Evolutionary conservation across 1,140 invertebrate species (phyloP).

Genomic region (Antheraea pernyi): DNA sequence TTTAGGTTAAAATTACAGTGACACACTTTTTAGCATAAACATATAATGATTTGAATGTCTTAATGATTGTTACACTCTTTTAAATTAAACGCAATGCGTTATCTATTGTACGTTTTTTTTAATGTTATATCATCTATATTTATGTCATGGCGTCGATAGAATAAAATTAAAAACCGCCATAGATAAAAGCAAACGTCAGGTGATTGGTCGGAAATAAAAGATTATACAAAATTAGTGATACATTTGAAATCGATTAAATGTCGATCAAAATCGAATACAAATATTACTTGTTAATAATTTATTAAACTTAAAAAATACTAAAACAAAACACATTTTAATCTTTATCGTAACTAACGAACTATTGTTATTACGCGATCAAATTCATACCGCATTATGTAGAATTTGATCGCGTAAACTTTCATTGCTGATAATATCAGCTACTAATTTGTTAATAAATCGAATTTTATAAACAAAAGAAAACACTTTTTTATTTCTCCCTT

Average conservation of each 20-base stretch:
- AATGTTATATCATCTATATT: not conserved
- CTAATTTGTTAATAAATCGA: slow-evolving; percentile 77
- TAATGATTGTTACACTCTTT: not conserved
- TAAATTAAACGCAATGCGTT: not conserved
- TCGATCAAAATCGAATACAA: slow-evolving; percentile 11
- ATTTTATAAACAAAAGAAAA: slow-evolving; percentile 41
- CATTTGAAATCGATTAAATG: not conserved
- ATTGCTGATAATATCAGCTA: slow-evolving; percentile 54
- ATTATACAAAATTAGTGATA: not conserved
- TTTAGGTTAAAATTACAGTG: slow-evolving; percentile 2
- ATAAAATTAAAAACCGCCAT: not conserved
- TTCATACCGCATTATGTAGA: slow-evolving; percentile 17
- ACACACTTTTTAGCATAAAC: not conserved
- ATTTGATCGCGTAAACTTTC: slow-evolving; percentile 32
- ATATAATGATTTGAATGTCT: not conserved
- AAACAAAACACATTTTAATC: slow-evolving; percentile 36
- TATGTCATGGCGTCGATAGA: not conserved
- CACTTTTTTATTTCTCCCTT: not conserved
- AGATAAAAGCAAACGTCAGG: no score
- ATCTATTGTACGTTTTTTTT: not conserved
- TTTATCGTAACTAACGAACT: slow-evolving; percentile 65
- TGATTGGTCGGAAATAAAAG: no score
- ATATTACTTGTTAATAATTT: slow-evolving; percentile 73
- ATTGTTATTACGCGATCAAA: slow-evolving; percentile 52
- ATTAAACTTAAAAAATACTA: slow-evolving; percentile 53